A percentile compares a stretch with the other conserved stretches of the same genome.
Evolutionary conservation across 1,140 invertebrate species (phyloP).

Genomic region (Trialeurodes vaporariorum): DNA sequence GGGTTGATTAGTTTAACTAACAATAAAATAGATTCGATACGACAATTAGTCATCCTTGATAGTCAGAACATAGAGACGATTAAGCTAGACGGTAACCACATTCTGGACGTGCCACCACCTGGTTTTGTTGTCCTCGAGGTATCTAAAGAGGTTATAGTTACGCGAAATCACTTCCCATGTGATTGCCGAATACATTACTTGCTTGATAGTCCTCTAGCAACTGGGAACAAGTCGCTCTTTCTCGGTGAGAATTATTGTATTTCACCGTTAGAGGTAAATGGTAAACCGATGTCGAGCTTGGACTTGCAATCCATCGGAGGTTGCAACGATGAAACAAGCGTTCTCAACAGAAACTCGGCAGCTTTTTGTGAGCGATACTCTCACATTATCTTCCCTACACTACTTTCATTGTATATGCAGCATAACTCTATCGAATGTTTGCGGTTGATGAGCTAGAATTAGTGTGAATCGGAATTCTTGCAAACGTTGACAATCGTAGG

Average conservation of each 20-base stretch:
- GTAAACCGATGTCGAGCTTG: constrained; percentile 42
- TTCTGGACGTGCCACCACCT: constrained; percentile 55
- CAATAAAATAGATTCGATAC: constrained; percentile 69
- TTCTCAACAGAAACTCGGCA: not conserved
- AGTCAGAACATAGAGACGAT: constrained; percentile 54
- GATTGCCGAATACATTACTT: constrained; percentile 66
- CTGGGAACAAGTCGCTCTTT: constrained; percentile 46
- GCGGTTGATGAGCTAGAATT: too few relatives aligned
- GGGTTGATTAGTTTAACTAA: constrained; percentile 59
- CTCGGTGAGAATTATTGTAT: constrained; percentile 68
- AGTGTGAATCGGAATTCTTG: too few relatives aligned
- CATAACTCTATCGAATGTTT: too few relatives aligned
- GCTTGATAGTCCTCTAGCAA: constrained; percentile 53
- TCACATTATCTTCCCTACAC: too few relatives aligned
- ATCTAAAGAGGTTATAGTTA: constrained; percentile 51
- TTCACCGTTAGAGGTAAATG: constrained; percentile 66
- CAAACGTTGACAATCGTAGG: too few relatives aligned
- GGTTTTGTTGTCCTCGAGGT: constrained; percentile 41
- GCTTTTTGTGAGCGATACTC: too few relatives aligned
- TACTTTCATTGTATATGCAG: too few relatives aligned
- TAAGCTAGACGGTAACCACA: constrained; percentile 65
- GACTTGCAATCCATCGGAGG: not conserved
- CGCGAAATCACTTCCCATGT: constrained; percentile 69
- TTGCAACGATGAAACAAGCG: not conserved
- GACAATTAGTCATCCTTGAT: constrained; percentile 51